Percentiles rank a stretch among this genome's conserved stretches.
Conservation (phyloP, 2,888 invertebrate species). For the Lucinisca nassula region DNA sequence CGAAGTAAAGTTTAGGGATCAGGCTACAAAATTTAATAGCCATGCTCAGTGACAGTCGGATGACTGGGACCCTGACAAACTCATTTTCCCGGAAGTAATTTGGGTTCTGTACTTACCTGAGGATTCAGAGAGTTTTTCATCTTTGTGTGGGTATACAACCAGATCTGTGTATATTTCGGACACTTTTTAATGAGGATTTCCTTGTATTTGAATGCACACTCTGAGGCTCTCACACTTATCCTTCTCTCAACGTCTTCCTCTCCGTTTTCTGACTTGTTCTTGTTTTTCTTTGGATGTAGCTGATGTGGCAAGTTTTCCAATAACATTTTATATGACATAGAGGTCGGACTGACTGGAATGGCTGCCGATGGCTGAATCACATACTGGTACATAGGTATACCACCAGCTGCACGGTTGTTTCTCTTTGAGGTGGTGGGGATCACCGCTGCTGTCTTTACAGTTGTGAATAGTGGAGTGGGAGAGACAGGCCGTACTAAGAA, state of each 20-base stretch:
- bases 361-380: conserved; percentile 60
- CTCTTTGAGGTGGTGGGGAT: conserved; percentile 18
- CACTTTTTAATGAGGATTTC: conserved; percentile 90
- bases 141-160: conserved; percentile 89
- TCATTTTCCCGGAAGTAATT: too few species aligned
- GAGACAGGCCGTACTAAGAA: conserved; percentile 70
- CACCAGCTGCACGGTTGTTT: conserved; percentile 39
- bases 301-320: conserved; percentile 81
- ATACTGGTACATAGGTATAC: conserved; percentile 75
- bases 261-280: conserved; percentile 59
- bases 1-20: too few species aligned
- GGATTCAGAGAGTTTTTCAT: conserved; percentile 91
- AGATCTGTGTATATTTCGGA: conserved; percentile 90
- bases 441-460: conserved; percentile 70
- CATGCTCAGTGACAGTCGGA: too few species aligned
- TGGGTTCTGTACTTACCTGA: conserved; percentile 90
- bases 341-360: conserved; percentile 82
- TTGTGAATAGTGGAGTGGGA: conserved; percentile 75
- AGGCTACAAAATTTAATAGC: too few species aligned
- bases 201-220: conserved; percentile 88
- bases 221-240: conserved; percentile 87
- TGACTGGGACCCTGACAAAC: too few species aligned
- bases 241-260: conserved; percentile 81
- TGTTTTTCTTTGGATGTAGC: conserved; percentile 75
- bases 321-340: conserved; percentile 82